A percentile compares a stretch with the other conserved stretches of the same genome.
Conservation (phyloP, 2,113 vertebrate genomes). For the Excalfactoria chinensis region DNA sequence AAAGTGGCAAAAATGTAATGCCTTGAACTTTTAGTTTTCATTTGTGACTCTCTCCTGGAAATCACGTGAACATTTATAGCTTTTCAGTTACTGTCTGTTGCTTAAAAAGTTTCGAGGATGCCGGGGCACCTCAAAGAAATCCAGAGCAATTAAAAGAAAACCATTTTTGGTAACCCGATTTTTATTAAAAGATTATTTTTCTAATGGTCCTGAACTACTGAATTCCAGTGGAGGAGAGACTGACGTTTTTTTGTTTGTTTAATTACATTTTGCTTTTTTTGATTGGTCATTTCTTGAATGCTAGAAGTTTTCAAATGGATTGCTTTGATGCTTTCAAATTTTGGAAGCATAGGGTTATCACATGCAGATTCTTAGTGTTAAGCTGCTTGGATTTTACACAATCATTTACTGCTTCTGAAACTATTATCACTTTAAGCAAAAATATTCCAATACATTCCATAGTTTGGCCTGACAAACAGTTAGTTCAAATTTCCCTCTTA, state of each 20-base stretch:
- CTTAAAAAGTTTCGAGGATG: background rate
- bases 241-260: background rate
- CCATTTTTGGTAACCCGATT: accelerated
- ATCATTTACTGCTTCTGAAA: background rate
- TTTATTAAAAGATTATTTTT: background rate
- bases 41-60: background rate
- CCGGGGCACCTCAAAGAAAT: background rate
- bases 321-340: background rate
- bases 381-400: background rate
- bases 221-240: background rate
- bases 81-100: background rate
- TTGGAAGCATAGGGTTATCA: background rate
- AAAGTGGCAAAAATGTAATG: background rate
- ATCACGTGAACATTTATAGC: background rate
- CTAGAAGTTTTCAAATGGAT: background rate
- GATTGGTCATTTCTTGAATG: background rate
- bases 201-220: background rate
- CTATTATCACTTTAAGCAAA: background rate
- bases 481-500: background rate
- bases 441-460: background rate
- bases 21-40: background rate
- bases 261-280: background rate
- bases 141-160: background rate
- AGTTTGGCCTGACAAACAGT: background rate
- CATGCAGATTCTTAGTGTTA: background rate